Evolutionary conservation across 2,888 invertebrate species (phyloP).

Genomic region (Andrena camellia): DNA sequence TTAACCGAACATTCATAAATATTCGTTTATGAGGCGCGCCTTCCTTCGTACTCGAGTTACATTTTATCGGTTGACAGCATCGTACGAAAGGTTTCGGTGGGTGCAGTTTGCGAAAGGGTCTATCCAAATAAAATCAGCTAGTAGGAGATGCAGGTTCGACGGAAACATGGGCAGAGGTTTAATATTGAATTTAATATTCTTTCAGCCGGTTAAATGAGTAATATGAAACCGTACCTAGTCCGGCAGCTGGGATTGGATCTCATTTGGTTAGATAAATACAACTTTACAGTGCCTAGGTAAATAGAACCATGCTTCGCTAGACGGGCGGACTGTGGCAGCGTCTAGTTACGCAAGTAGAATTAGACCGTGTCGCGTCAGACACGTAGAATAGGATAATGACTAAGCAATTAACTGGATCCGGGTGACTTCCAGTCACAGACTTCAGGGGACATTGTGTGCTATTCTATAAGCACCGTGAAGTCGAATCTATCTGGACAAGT

Average conservation of each 20-base stretch:
- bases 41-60: constrained; percentile 1
- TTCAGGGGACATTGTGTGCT: background rate
- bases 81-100: background rate
- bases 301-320: background rate
- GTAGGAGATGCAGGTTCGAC: background rate
- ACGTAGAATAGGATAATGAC: constrained; percentile 28
- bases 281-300: background rate
- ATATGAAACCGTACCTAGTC: background rate
- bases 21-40: constrained; percentile 27
- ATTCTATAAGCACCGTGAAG: constrained; percentile 12
- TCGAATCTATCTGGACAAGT: background rate
- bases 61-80: constrained; percentile 4
- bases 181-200: background rate
- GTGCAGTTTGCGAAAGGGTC: background rate
- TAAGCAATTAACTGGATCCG: constrained; percentile 21
- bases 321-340: background rate
- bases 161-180: background rate
- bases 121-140: background rate
- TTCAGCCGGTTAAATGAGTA: background rate
- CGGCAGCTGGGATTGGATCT: background rate
- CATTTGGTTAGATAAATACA: background rate
- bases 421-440: background rate
- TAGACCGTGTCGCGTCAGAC: background rate
- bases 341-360: background rate
- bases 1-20: constrained; percentile 37